Evolutionary conservation across 2,888 invertebrate genomes (phyloP).

Genomic region (Cheilosia vernalis): DNA sequence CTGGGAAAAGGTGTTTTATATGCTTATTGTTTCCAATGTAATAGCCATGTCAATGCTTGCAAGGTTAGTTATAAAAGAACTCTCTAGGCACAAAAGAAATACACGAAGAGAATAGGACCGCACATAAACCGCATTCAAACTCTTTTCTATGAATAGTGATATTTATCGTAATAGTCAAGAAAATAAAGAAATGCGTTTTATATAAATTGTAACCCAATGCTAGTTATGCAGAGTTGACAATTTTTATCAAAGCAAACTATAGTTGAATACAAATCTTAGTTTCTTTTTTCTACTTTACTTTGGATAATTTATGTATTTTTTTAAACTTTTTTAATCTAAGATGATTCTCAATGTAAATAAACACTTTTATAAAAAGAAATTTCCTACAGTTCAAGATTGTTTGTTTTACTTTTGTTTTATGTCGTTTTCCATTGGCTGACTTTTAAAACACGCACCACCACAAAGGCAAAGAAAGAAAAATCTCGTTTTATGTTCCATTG

Average conservation of each 20-base stretch:
- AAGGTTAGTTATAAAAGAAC: slow-evolving; percentile 85
- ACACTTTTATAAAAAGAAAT: slow-evolving; percentile 28
- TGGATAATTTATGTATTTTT: slow-evolving; percentile 19
- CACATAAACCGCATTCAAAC: background rate
- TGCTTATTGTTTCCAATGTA: slow-evolving; percentile 93
- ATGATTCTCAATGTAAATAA: slow-evolving; percentile 52
- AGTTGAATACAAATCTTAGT: slow-evolving; percentile 11
- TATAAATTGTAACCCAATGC: slow-evolving; percentile 16
- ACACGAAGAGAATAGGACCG: slow-evolving; percentile 55
- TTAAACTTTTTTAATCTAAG: slow-evolving; percentile 8
- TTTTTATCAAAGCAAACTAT: slow-evolving; percentile 41
- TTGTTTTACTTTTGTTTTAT: no score
- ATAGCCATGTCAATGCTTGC: slow-evolving; percentile 89
- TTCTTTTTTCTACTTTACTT: slow-evolving; percentile 26
- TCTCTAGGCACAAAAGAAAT: slow-evolving; percentile 76
- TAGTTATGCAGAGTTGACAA: slow-evolving; percentile 9
- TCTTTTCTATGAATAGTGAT: slow-evolving; percentile 55
- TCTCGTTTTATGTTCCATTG: no score
- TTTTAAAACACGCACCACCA: no score
- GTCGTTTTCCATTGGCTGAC: no score
- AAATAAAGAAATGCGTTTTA: slow-evolving; percentile 30
- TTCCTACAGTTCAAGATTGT: background rate
- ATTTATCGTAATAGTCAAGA: slow-evolving; percentile 45
- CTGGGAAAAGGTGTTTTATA: slow-evolving; percentile 95
- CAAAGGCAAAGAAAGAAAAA: no score